Evolutionary conservation across 1,140 invertebrate species (phyloP).

Genomic region (Nasonia longicornis): DNA sequence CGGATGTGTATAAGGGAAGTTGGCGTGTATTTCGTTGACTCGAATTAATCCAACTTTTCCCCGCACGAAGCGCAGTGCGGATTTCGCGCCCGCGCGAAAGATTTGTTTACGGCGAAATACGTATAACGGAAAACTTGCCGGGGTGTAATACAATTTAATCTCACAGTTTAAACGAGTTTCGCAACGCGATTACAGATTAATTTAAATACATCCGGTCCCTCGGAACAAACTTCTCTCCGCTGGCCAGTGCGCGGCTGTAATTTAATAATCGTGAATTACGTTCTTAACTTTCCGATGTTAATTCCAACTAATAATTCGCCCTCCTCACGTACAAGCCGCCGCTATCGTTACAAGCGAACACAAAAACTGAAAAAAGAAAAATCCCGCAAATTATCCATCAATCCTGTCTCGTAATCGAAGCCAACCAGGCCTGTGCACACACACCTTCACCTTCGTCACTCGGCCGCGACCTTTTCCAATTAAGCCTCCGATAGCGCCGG

Average conservation of each 20-base stretch:
- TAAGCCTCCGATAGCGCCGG: background rate
- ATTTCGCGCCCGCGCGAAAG: no score
- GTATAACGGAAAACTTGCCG: background rate
- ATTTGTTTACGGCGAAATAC: background rate
- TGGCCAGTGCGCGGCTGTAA: background rate
- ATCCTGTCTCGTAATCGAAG: background rate
- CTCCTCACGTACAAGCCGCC: no score
- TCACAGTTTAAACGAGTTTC: background rate
- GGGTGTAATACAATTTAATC: background rate
- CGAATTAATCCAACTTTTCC: no score
- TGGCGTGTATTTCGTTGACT: no score
- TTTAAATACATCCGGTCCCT: background rate
- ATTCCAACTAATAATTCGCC: no score
- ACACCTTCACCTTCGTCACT: background rate
- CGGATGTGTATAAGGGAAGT: no score
- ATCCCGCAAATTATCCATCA: background rate
- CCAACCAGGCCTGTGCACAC: background rate
- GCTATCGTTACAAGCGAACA: no score
- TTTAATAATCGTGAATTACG: background rate
- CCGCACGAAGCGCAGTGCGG: no score
- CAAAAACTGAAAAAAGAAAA: background rate
- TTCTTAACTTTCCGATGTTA: background rate
- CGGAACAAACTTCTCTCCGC: background rate
- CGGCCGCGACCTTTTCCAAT: constrained; percentile 7
- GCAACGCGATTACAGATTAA: background rate